Evolutionary conservation across 1,140 invertebrate species (phyloP), one percentile per base, ranked within the genome.

Genomic region (Trypoxylus dichotomus): DNA sequence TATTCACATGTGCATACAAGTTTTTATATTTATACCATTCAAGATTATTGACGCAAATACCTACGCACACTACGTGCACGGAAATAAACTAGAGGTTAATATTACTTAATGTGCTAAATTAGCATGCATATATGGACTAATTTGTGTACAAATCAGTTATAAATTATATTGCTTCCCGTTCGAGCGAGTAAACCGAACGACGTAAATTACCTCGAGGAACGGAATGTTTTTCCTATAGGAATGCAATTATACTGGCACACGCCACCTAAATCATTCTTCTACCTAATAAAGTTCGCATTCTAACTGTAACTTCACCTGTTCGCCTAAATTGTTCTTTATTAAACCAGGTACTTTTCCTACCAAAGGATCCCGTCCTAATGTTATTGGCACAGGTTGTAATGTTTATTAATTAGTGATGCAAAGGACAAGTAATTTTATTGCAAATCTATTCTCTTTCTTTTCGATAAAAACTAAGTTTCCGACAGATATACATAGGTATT

Each of bases 81-180:
- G 11, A 29, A 68, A 68, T 27, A 68, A 68, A 68, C 11, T 68
- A 68, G 21, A 68, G 60, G 60, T 68, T 68, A 68, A 68, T 68
- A 24, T 13, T 27, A 21, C 24, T 24, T 68, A 68, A 68, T 68
- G 27, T 11, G 10, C 15, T 5, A 24, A 11, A 68, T 13, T 68
- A 68, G 24, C 7, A 24, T 10, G 24, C 24, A 68, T 24, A 10
- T 68, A 68, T 68, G 24, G 60, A 27, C 13, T 29, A 68, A 68
- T 27, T 68, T 27, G 60, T 68, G 60, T 29, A 2, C 60, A 24
- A 68, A 24, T 10, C 7, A 24, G 60, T 68, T 27, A 68, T 68
- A 68, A 68, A 68, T 68, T 68, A 24, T 68, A 68, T 68, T 27
- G 60, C 24, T 68, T 24, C 24, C 60, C 19, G 21, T 68, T 27